These are phyloP conservation scores for Scolanthus callimorphus DNA, from an alignment of 92 coral and sea anemone species.

Conservation along the genomic window DNA sequence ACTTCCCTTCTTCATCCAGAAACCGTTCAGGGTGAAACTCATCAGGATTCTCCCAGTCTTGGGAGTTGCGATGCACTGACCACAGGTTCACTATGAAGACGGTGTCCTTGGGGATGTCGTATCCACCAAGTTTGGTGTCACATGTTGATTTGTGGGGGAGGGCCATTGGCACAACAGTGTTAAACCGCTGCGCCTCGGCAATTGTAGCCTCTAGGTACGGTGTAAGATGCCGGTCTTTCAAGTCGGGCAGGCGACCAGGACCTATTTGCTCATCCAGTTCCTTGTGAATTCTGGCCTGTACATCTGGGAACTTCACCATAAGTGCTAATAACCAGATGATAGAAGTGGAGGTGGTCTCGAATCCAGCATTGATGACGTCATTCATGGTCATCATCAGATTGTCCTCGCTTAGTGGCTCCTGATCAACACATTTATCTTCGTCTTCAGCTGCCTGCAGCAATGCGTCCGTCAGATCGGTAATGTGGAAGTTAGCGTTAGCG, in stretches of 20 bases:
- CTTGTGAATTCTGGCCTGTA: constrained; percentile 21
- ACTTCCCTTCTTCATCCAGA: constrained; percentile 33
- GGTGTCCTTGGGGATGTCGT: constrained; percentile 37
- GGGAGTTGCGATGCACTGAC: constrained; percentile 39
- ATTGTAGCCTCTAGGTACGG: constrained; percentile 45
- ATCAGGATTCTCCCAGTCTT: constrained; percentile 44
- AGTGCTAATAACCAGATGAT: constrained; percentile 56
- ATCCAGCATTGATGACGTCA: constrained; percentile 71
- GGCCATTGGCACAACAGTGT: constrained; percentile 11
- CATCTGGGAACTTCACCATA: constrained; percentile 53
- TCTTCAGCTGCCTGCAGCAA: constrained; percentile 47
- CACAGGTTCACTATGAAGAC: constrained; percentile 29
- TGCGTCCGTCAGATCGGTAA: constrained; percentile 65
- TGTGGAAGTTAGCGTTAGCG: constrained; percentile 53
- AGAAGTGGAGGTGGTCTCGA: constrained; percentile 60
- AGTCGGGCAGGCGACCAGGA: constrained; percentile 26
- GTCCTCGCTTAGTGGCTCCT: constrained; percentile 41
- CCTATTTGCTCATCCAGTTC: constrained; percentile 36
- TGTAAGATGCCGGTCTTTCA: constrained; percentile 31
- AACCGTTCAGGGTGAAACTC: constrained; percentile 44
- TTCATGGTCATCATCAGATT: constrained; percentile 71
- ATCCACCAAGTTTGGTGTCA: constrained; percentile 41
- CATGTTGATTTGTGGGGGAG: constrained; percentile 43
- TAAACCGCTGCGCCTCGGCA: constrained; percentile 35
- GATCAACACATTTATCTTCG: no score